Conservation (phyloP, 2,113 vertebrate species). For the Callorhinus ursinus region DNA sequence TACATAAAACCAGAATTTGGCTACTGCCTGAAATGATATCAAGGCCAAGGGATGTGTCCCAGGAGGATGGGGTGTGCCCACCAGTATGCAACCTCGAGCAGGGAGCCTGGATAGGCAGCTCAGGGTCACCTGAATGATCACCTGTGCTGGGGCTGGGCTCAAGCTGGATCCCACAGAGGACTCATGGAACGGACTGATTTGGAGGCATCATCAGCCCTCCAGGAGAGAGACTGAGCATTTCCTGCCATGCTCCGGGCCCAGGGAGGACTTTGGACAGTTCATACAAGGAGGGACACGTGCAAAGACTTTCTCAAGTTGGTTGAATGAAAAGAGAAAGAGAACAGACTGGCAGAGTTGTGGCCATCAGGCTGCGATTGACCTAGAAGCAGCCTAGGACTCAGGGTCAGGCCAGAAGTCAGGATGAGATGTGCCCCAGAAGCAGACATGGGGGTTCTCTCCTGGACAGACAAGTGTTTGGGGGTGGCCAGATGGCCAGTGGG, state of each 20-base stretch:
- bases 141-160: too few species aligned
- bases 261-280: not conserved
- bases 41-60: not conserved
- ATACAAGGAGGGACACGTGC: fast-evolving
- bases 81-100: fast-evolving
- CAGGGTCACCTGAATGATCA: fast-evolving
- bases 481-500: fast-evolving
- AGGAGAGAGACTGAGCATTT: not conserved
- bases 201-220: fast-evolving
- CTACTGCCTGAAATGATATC: not conserved
- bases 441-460: fast-evolving
- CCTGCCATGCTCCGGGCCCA: fast-evolving
- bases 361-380: too few species aligned
- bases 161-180: not conserved
- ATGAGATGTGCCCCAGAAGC: too few species aligned
- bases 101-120: not conserved
- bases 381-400: not conserved
- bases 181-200: fast-evolving
- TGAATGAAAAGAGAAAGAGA: not conserved
- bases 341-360: fast-evolving
- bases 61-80: not conserved
- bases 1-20: not conserved
- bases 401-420: not conserved
- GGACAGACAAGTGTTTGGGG: not conserved
- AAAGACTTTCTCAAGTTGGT: too few species aligned